A percentile compares a stretch with the other conserved stretches of the same genome.
phyloP scores from a whole-genome alignment of 2,113 vertebrate genomes.

The Stigmatopora nigra region DNA sequence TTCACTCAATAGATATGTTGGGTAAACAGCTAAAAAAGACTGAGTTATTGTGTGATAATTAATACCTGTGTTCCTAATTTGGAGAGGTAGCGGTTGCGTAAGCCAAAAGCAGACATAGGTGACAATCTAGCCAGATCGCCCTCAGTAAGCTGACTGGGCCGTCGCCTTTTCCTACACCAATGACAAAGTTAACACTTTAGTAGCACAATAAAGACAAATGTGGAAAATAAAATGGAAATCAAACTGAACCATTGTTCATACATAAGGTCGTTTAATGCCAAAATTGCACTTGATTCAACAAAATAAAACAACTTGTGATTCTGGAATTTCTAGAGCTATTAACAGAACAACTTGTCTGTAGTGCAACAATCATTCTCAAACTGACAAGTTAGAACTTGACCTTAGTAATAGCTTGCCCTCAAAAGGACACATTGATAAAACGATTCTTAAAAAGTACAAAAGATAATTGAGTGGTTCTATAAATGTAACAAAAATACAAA shows the following conservation, averaged over 20 bases:
- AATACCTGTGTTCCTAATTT: conserved; percentile 77
- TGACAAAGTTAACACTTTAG: conserved; percentile 24
- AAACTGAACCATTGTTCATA: background rate
- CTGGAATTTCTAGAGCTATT: background rate
- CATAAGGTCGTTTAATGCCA: conserved; percentile 8
- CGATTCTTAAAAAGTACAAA: conserved; percentile 16
- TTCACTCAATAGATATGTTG: no score
- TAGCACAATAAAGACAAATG: background rate
- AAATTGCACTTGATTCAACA: conserved; percentile 13
- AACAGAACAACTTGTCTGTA: background rate
- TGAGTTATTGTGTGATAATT: background rate
- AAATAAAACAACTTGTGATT: background rate
- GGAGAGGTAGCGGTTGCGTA: conserved; percentile 78
- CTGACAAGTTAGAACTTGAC: conserved; percentile 17
- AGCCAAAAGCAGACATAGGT: conserved; percentile 73
- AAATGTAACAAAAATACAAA: conserved; percentile 22
- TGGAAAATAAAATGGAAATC: background rate
- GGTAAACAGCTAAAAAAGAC: no score
- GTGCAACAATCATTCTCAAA: background rate
- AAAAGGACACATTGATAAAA: conserved; percentile 29
- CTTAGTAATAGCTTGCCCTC: conserved; percentile 11
- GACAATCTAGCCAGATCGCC: conserved; percentile 53
- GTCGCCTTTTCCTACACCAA: conserved; percentile 44
- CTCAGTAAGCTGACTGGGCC: conserved; percentile 15
- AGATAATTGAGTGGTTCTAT: conserved; percentile 8